A percentile compares a stretch with the other conserved stretches of the same genome.
Evolutionary conservation across 2,797 vertebrate genomes (phyloP).

Genomic region (Pseudocheirus occidentalis): DNA sequence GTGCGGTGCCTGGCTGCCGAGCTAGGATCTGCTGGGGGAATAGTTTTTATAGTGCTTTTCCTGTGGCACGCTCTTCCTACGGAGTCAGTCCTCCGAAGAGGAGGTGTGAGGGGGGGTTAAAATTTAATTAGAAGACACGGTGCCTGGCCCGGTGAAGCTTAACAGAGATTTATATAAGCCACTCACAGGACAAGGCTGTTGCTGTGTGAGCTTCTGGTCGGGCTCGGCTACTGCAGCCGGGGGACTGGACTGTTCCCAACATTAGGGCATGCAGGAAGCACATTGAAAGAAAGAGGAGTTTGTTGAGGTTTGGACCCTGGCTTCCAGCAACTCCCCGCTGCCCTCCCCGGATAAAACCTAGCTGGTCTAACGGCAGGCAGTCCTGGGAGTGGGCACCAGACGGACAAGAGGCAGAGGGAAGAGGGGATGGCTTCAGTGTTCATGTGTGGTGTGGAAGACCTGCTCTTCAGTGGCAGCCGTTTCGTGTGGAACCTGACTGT

Average conservation of each 20-base stretch:
- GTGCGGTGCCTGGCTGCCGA: not conserved
- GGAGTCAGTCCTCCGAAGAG: accelerated
- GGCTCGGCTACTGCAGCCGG: conserved; percentile 86
- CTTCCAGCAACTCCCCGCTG: conserved; percentile 70
- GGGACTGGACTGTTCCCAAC: conserved; percentile 83
- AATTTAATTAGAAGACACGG: conserved; percentile 75
- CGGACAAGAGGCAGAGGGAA: conserved; percentile 19
- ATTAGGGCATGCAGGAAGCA: conserved; percentile 85
- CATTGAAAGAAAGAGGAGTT: conserved; percentile 86
- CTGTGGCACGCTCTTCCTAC: not conserved
- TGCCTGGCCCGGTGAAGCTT: conserved; percentile 78
- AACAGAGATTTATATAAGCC: conserved; percentile 81
- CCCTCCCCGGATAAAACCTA: conserved; percentile 52
- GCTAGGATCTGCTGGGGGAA: not conserved
- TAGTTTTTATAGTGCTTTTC: not conserved
- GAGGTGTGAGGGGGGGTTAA: conserved; percentile 55
- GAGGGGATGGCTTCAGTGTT: conserved; percentile 90
- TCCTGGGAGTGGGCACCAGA: not conserved
- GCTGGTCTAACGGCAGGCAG: conserved; percentile 56
- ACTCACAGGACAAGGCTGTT: conserved; percentile 80
- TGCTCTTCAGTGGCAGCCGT: conserved; percentile 92
- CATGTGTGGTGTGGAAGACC: conserved; percentile 92
- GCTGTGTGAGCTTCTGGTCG: conserved; percentile 79
- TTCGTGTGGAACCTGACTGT: conserved; percentile 92
- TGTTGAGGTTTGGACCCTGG: conserved; percentile 82